Conservation (phyloP, 2,797 vertebrate species). For the Channallabes apus region DNA sequence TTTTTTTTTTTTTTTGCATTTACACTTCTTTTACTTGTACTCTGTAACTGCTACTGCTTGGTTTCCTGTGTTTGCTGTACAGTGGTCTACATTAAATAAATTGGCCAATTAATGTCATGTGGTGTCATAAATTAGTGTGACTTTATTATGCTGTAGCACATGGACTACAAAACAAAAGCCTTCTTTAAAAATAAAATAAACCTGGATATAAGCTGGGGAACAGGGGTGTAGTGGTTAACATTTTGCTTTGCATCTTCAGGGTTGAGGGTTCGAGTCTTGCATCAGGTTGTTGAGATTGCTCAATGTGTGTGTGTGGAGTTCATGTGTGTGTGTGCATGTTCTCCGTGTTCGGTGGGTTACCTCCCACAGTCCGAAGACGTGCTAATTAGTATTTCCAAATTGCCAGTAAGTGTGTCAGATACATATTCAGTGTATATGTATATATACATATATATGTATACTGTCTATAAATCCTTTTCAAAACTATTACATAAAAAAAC, state of each 20-base stretch:
- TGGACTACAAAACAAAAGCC: background rate
- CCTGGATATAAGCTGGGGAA: background rate
- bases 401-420: background rate
- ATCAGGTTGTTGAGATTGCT: too few relatives aligned
- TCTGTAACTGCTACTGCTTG: constrained; percentile 82
- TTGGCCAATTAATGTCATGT: constrained; percentile 28
- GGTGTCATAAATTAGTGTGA: constrained; percentile 1
- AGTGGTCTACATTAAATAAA: constrained; percentile 89
- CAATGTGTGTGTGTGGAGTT: too few relatives aligned
- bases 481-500: background rate
- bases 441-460: too few relatives aligned
- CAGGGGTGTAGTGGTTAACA: too few relatives aligned
- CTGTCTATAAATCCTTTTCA: background rate
- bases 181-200: background rate
- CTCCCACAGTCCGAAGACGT: too few relatives aligned
- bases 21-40: constrained; percentile 61
- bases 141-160: background rate
- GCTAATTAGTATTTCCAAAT: too few relatives aligned
- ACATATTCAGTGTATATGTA: background rate
- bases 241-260: too few relatives aligned
- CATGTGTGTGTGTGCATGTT: too few relatives aligned
- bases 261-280: too few relatives aligned
- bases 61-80: constrained; percentile 92
- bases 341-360: too few relatives aligned
- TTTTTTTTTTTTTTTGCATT: constrained; percentile 55